A percentile compares a stretch with the other conserved stretches of the same genome.
Evolutionary conservation across 2,888 invertebrate species (phyloP).

Genomic region (Eudasyphora cyanicolor): DNA sequence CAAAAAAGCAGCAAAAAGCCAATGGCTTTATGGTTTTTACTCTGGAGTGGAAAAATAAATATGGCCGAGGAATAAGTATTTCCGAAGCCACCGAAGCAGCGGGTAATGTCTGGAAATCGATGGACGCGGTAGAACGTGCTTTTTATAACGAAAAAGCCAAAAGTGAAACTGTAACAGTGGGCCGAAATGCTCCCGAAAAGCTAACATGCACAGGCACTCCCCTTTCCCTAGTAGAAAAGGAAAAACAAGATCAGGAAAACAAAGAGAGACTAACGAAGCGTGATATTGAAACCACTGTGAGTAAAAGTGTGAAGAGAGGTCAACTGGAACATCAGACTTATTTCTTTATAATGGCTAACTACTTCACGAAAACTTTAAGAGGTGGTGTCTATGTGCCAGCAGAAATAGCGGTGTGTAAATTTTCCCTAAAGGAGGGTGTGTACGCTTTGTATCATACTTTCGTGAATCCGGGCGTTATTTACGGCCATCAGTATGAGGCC

Average conservation of each 20-base stretch:
- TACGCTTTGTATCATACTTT: conserved; percentile 77
- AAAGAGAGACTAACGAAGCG: conserved; percentile 71
- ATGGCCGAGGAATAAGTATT: conserved; percentile 65
- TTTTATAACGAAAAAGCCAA: conserved; percentile 73
- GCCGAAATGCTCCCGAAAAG: conserved; percentile 59
- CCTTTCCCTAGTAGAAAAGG: conserved; percentile 68
- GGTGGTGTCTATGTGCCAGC: conserved; percentile 80
- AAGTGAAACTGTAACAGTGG: conserved; percentile 45
- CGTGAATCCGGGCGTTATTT: conserved; percentile 77
- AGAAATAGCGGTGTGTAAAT: conserved; percentile 81
- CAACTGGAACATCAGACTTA: conserved; percentile 72
- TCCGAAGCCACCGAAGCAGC: conserved; percentile 69
- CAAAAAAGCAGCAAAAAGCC: conserved; percentile 68
- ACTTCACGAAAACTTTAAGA: conserved; percentile 72
- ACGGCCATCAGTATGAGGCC: conserved; percentile 80
- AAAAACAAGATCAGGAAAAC: conserved; percentile 67
- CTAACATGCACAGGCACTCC: conserved; percentile 73
- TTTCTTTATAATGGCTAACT: conserved; percentile 75
- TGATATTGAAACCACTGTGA: conserved; percentile 71
- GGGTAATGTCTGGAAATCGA: conserved; percentile 73
- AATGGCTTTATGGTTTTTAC: conserved; percentile 75
- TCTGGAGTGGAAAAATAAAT: conserved; percentile 71
- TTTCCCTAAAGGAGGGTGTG: conserved; percentile 80
- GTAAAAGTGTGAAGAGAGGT: conserved; percentile 65
- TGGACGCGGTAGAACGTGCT: conserved; percentile 70